Evolutionary conservation across 1,140 invertebrate genomes (phyloP).

Genomic region (Drosophila funebris): DNA sequence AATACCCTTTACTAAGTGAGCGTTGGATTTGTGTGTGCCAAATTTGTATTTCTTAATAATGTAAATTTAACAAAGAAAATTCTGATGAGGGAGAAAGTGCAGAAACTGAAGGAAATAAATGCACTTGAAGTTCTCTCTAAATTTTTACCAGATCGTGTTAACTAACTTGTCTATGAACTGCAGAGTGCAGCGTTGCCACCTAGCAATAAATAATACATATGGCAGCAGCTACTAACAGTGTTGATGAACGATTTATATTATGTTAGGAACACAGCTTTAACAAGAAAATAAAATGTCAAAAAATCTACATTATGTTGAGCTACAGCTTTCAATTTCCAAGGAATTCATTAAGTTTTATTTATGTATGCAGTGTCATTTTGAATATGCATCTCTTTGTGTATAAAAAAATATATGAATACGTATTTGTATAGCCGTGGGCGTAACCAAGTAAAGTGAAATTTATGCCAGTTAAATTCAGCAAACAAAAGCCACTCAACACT

Average conservation of each 20-base stretch:
- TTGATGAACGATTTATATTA: too few relatives aligned
- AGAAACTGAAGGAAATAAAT: too few relatives aligned
- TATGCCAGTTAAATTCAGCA: slow-evolving; percentile 67
- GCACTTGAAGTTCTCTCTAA: too few relatives aligned
- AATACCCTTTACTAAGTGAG: slow-evolving; percentile 2
- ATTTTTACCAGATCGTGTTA: too few relatives aligned
- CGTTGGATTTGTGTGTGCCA: not conserved
- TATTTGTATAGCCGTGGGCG: slow-evolving; percentile 38
- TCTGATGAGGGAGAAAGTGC: too few relatives aligned
- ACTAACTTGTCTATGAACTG: too few relatives aligned
- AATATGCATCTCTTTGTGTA: not conserved
- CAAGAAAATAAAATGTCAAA: too few relatives aligned
- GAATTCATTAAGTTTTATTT: not conserved
- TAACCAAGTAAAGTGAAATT: slow-evolving; percentile 69
- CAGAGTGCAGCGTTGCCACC: too few relatives aligned
- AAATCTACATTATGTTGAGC: not conserved
- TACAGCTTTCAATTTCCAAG: not conserved
- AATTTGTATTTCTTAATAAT: not conserved
- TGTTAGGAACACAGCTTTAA: too few relatives aligned
- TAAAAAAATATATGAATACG: not conserved
- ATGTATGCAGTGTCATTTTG: not conserved
- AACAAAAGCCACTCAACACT: slow-evolving; percentile 55
- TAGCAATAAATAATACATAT: too few relatives aligned
- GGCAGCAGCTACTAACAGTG: too few relatives aligned
- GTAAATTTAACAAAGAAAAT: slow-evolving; percentile 1